A percentile compares a stretch with the other conserved stretches of the same genome.
phyloP scores from a whole-genome alignment of 2,888 invertebrate genomes.

The Mongoloraphidia duomilia region DNA sequence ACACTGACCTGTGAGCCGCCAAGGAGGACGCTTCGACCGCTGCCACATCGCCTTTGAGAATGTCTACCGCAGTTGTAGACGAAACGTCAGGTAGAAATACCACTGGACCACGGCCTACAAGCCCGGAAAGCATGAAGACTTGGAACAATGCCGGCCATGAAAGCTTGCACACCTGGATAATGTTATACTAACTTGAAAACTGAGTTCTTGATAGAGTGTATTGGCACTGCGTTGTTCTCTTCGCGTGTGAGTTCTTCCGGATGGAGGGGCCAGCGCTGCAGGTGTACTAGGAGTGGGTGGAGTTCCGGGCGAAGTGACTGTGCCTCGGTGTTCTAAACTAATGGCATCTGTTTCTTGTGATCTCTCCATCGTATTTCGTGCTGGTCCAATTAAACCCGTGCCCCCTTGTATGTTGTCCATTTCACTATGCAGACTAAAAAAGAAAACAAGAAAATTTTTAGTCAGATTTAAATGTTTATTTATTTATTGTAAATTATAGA shows the following conservation, averaged over 20 bases:
- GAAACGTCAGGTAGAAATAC: no score
- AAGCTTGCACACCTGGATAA: no score
- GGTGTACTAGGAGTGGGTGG: conserved; percentile 28
- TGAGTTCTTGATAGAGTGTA: conserved; percentile 83
- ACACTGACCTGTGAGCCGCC: no score
- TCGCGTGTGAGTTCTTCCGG: conserved; percentile 53
- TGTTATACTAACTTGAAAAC: conserved; percentile 45
- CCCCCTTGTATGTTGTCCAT: conserved; percentile 17
- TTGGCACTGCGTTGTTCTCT: conserved; percentile 81
- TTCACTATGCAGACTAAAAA: conserved; percentile 25
- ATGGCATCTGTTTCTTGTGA: conserved; percentile 29
- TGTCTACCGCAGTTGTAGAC: no score
- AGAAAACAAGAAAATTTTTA: background rate
- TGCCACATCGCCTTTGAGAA: no score
- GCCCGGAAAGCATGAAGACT: no score
- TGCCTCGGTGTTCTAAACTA: conserved; percentile 29
- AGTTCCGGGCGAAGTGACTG: conserved; percentile 29
- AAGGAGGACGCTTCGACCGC: no score
- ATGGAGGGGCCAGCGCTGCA: conserved; percentile 27
- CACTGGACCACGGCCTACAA: no score
- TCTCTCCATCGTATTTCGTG: conserved; percentile 26
- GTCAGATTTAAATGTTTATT: no score
- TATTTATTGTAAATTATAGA: no score
- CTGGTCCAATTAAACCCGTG: conserved; percentile 2
- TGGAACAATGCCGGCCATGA: no score